Evolutionary conservation across 2,113 vertebrate species (phyloP).

Genomic region (Bucco capensis): DNA sequence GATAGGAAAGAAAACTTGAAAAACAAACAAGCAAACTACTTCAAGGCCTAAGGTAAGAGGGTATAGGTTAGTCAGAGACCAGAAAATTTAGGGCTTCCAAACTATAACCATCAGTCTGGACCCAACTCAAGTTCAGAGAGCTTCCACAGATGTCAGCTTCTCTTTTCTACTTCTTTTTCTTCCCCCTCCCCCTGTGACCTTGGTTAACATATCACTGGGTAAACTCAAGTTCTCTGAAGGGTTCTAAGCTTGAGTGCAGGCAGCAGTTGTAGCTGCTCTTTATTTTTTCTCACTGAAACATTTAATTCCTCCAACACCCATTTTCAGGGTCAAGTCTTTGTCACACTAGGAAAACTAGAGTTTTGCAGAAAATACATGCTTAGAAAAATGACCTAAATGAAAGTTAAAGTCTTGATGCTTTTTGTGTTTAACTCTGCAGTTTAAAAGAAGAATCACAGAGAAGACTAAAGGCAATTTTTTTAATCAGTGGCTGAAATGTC

Average conservation of each 20-base stretch:
- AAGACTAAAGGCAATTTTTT: neutral
- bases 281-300: neutral
- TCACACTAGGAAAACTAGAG: neutral
- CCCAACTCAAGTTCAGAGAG: neutral
- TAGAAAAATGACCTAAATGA: neutral
- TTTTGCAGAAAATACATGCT: neutral
- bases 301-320: neutral
- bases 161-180: too few relatives aligned
- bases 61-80: neutral
- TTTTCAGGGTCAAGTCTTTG: neutral
- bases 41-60: neutral
- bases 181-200: neutral
- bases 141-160: neutral
- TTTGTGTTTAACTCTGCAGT: neutral
- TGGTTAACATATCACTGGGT: neutral
- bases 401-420: neutral
- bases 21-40: neutral
- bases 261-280: neutral
- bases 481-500: neutral
- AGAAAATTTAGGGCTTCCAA: neutral
- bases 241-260: neutral
- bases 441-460: neutral
- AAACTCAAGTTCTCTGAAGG: neutral
- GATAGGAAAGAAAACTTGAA: neutral
- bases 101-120: neutral